Evolutionary conservation across 1,140 invertebrate species (phyloP), one percentile per base, ranked within the genome.

Genomic region (Druon quercuslanigerum): DNA sequence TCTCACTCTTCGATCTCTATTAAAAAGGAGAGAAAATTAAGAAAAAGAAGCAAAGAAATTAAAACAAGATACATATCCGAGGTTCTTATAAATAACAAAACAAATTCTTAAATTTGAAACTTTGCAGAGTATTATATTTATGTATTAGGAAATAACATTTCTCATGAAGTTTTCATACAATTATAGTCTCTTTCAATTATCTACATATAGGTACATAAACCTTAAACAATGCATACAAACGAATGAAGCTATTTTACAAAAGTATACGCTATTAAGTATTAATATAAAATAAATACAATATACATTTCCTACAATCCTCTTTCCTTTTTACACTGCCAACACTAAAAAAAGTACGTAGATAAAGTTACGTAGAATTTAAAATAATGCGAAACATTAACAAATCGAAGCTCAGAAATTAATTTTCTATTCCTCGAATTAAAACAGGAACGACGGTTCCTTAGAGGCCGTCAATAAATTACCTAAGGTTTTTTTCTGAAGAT

Each of bases 181-280:
- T 60, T 8, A 60, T 66, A 33, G 57, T 66, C 57, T 66, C 20
- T 66, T 66, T 66, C 25, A 66, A 66, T n/a, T 66, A 66, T 66
- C 60, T 66, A 66, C 60, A 66, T 40, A 66, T 46, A 66, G 33
- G 20, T 66, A 40, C 25, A 66, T 66, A 66, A 66, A 46, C 16
- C 33, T 66, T 40, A 66, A 66, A 46, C 60, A 66, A 66, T 66
- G 60, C 14, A 66, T 66, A 66, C 25, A 66, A 66, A 66, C 25
- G 60, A 46, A 66, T 66, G 25, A 66, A 66, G 60, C 60, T 66
- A 66, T 66, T 66, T 66, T 66, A 66, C 60, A 66, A 66, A 66
- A 40, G 25, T 66, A 19, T 46, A 46, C 9, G 40, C 40, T 46
- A 46, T 56, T 46, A 66, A 66, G 60, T 66, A 66, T 66, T 20